A percentile compares a stretch with the other conserved stretches of the same genome.
These are phyloP conservation scores for Cephalophus harveyi DNA, from an alignment of 2,113 vertebrate species.

Conservation along the genomic window DNA sequence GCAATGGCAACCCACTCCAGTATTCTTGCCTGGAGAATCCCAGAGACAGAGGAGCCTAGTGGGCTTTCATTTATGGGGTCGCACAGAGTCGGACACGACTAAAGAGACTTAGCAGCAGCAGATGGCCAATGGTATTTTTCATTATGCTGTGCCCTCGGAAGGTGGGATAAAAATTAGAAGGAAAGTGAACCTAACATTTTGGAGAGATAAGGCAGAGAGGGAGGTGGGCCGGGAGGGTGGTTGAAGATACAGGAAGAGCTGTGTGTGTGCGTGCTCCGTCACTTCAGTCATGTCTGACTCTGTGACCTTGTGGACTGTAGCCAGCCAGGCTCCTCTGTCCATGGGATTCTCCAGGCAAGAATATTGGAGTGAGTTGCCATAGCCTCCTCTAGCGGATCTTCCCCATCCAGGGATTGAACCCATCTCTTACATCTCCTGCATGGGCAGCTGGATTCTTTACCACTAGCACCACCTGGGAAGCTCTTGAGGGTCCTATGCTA, in stretches of 20 bases:
- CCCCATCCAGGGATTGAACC: no score
- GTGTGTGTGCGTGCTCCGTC: not conserved
- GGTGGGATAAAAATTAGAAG: not conserved
- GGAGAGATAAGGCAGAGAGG: not conserved
- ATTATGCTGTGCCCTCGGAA: not conserved
- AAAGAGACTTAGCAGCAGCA: not conserved
- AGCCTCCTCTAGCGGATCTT: no score
- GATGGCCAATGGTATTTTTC: not conserved
- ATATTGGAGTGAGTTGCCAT: not conserved
- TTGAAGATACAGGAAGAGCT: not conserved
- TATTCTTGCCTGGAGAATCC: no score
- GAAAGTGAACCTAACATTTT: not conserved
- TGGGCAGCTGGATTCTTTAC: no score
- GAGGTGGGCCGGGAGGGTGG: not conserved
- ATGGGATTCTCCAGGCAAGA: not conserved
- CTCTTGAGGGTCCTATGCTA: no score
- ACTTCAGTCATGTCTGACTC: not conserved
- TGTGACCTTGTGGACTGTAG: not conserved
- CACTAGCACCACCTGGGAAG: no score
- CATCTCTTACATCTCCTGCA: no score
- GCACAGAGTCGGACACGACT: no score
- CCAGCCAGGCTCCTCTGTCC: not conserved
- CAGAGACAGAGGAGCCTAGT: no score
- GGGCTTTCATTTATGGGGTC: no score
- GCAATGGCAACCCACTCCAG: no score